Evolutionary conservation across 2,113 vertebrate genomes (phyloP), one percentile per base, ranked within the genome.

Genomic region (Rhabdornis inornatus): DNA sequence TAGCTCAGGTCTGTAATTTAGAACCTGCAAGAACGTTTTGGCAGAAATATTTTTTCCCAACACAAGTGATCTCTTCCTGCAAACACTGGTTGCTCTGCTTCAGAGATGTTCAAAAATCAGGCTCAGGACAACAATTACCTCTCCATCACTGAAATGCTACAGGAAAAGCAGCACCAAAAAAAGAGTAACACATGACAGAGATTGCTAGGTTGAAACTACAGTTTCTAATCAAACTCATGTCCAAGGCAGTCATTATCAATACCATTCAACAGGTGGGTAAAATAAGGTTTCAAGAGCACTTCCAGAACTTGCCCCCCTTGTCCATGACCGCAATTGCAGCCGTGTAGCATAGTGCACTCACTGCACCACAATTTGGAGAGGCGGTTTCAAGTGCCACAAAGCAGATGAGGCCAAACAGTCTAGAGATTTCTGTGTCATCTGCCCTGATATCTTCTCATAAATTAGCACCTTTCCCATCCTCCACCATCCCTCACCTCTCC

Each of bases 261-360:
- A 20, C 3, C 11, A 22, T 60, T 72, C 40, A 25, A 42, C 16
- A 77, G 24, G 72, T 15, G 9, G 11, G 10, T 35, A 35, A 55
- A 69, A 40, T 20, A 49, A 18, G 5, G 17, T 28, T 64, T 83
- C 19, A 23, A 64, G n/a, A 66, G 7, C 8, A 19, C 7, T 47
- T 7, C 5, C 33, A 80, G 35, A 53, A 50, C 7, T 7, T 50
- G 2, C 1, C 3, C 4, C 4, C 2, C 10, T 69, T 69, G 17
- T 42, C 3, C 10, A 47, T 8, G 12, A 17, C 23, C 40, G 9
- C 9, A 50, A 64, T 1, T 50, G 13, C 39, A 55, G 10, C 39
- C 28, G 13, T 9, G 49, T 17, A 71, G 11, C 13, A 30, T 12
- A 31, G 22, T 59, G 39, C 9, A 27, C 19, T 59, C 22, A 7